phyloP scores from a whole-genome alignment of 2,797 vertebrate species.

The Scolopax bukidnonensis region DNA sequence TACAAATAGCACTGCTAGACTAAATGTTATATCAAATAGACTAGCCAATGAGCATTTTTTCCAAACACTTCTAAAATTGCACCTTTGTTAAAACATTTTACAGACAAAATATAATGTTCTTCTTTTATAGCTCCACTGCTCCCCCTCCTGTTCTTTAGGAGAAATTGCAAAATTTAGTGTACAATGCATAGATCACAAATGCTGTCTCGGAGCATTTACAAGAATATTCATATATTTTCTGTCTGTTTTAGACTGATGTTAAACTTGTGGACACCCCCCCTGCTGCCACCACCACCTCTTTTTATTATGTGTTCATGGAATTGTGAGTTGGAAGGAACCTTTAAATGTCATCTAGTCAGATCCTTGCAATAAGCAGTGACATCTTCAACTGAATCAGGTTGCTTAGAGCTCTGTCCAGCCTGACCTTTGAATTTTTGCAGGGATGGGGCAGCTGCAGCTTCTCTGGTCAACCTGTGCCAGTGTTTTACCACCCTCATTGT shows the following conservation, averaged over 20 bases:
- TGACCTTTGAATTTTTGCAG: not conserved
- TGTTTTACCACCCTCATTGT: not conserved
- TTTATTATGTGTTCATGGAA: not conserved
- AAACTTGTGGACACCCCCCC: not conserved
- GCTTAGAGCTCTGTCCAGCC: not conserved
- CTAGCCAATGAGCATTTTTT: not conserved
- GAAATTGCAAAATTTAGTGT: accelerated
- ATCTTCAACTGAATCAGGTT: not conserved
- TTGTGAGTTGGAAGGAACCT: not conserved
- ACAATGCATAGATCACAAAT: not conserved
- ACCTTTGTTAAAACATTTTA: not conserved
- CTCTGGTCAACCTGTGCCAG: not conserved
- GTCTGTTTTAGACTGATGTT: not conserved
- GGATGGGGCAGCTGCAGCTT: not conserved
- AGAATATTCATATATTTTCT: not conserved
- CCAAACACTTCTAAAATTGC: not conserved
- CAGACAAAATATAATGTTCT: accelerated
- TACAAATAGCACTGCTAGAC: not conserved
- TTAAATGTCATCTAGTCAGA: not conserved
- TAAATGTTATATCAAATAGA: not conserved
- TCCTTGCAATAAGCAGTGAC: not conserved
- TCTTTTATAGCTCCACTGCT: accelerated
- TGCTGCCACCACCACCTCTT: not conserved
- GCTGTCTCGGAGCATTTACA: not conserved
- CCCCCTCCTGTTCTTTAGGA: not conserved